A percentile compares a stretch with the other conserved stretches of the same genome.
These are phyloP conservation scores for Solea solea DNA, from an alignment of 2,113 vertebrate species.

Conservation along the genomic window DNA sequence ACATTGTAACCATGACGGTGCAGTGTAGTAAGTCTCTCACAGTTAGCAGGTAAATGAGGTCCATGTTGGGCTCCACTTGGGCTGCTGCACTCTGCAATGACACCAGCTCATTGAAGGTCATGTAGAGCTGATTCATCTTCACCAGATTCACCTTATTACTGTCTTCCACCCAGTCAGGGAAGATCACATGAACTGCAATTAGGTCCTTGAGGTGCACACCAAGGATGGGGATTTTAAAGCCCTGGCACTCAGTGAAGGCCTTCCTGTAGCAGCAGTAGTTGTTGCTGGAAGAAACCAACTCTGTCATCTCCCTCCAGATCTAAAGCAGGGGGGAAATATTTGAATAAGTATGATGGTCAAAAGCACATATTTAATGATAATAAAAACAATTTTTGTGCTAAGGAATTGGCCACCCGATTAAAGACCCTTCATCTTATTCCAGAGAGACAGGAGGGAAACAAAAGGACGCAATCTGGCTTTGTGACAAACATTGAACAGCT, in stretches of 20 bases:
- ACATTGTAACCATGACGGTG: background rate
- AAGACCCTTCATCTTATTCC: too few relatives aligned
- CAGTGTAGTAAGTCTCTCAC: slow-evolving; percentile 77
- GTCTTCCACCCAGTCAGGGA: slow-evolving; percentile 91
- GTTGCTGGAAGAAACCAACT: slow-evolving; percentile 95
- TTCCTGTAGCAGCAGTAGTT: slow-evolving; percentile 97
- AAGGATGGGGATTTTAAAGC: slow-evolving; percentile 96
- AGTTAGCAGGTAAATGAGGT: slow-evolving; percentile 93
- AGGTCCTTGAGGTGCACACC: slow-evolving; percentile 98
- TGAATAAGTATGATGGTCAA: background rate
- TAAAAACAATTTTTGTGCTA: too few relatives aligned
- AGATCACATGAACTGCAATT: slow-evolving; percentile 95
- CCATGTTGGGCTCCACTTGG: slow-evolving; percentile 96
- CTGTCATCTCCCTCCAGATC: slow-evolving; percentile 97
- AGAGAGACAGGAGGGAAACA: too few relatives aligned
- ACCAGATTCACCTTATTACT: slow-evolving; percentile 92
- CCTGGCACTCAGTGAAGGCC: slow-evolving; percentile 90
- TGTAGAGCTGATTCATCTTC: slow-evolving; percentile 98
- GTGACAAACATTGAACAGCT: too few relatives aligned
- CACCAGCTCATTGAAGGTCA: slow-evolving; percentile 94
- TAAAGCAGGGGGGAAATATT: slow-evolving; percentile 53
- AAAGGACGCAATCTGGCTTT: too few relatives aligned
- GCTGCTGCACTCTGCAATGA: slow-evolving; percentile 89
- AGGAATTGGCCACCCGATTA: too few relatives aligned
- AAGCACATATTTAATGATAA: background rate